phyloP scores from a whole-genome alignment of 2,888 invertebrate genomes.

The Eumerus sabulonum region DNA sequence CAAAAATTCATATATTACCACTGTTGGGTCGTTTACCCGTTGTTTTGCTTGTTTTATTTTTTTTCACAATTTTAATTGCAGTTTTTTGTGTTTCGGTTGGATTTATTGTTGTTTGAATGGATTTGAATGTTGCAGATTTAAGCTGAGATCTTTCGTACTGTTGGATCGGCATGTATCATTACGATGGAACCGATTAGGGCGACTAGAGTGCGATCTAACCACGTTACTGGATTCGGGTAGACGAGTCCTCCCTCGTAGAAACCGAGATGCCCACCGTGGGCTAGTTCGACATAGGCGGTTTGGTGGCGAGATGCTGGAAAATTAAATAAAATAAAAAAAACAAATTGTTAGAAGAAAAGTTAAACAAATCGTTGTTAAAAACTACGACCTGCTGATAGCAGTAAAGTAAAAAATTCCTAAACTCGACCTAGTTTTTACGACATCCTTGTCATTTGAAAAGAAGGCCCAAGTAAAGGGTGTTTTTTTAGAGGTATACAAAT shows the following conservation, averaged over 20 bases:
- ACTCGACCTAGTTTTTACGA: too few relatives aligned
- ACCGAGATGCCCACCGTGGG: conserved; percentile 96
- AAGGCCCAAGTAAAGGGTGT: too few relatives aligned
- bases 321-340: too few relatives aligned
- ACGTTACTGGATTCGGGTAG: conserved; percentile 93
- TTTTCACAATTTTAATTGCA: conserved; percentile 2
- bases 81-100: conserved; percentile 35
- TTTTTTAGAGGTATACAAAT: too few relatives aligned
- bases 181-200: conserved; percentile 88
- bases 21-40: too few relatives aligned
- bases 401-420: too few relatives aligned
- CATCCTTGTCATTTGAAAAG: too few relatives aligned
- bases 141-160: conserved; percentile 59
- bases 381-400: too few relatives aligned
- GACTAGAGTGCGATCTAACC: conserved; percentile 94
- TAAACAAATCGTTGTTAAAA: too few relatives aligned
- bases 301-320: conserved; percentile 83
- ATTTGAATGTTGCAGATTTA: conserved; percentile 20
- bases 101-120: neutral
- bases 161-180: conserved; percentile 73
- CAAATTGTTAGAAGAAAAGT: too few relatives aligned
- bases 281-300: conserved; percentile 87
- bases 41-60: neutral
- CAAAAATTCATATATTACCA: conserved; percentile 43
- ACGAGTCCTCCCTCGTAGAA: conserved; percentile 95